Base-by-base conservation (phyloP, 2,888 invertebrate species). In the Monopis laevigella region DNA sequence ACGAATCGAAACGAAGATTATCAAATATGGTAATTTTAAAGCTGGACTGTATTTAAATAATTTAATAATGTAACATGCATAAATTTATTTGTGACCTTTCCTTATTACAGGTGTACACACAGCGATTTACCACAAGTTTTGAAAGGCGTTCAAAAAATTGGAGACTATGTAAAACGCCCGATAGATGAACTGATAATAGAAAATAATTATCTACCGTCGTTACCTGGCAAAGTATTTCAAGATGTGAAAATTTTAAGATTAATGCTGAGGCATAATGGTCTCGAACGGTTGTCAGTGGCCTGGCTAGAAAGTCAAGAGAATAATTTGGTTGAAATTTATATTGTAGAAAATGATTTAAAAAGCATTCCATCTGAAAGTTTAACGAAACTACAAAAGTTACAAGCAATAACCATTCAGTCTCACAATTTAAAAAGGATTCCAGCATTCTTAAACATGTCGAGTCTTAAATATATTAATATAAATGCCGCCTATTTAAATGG, bases 101-200 rank as follows among this genome's bases (percentile, higher is more conserved):
- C n/a, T n/a, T n/a, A 6, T 72, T 77, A 3, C 66, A 93, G 93
- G 93, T 94, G 94, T 63, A 93, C 93, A n/a, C 93, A 93, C 78
- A 92, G 93, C 77, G 93, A 93, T 58, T 71, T 93, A 43, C 86
- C 88, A 3, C 87, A 88, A 59, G 90, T 93, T 11, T 67, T 88
- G 48, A 88, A 87, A 55, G 92, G 91, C 6, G 67, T 93, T 7
- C 87, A 88, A 52, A 84, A 87, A 29, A 81, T 91, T 24, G 86
- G 87, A 46, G 84, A 86, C 39, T 83, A 83, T 45, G 73, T 92
- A 39, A 83, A 81, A 46, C 84, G 84, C 40, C 88, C 90, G 3
- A 87, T 94, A 51, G 94, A 93, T 64, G 93, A 94, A 62, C 63
- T 94, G 40, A 93, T 94, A 48, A 82, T 94, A 51, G 94, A 94